A percentile compares a stretch with the other conserved stretches of the same genome.
Evolutionary conservation across 1,140 invertebrate species (phyloP).

Genomic region (Bombus difficillimus): DNA sequence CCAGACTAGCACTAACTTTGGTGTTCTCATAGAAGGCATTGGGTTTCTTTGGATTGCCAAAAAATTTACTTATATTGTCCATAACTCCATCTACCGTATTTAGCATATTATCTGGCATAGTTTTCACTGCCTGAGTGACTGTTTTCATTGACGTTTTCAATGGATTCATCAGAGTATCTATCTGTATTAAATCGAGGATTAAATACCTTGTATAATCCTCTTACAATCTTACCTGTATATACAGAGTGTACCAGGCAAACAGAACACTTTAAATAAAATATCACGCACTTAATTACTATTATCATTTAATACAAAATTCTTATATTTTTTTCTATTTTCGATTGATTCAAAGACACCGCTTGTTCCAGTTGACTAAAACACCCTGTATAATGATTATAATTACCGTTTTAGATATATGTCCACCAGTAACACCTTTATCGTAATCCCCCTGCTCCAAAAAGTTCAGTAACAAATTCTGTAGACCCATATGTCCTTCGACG

Average conservation of each 20-base stretch:
- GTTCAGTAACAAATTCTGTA: constrained; percentile 88
- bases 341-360: background rate
- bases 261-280: background rate
- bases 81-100: constrained; percentile 92
- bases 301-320: background rate
- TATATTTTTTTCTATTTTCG: background rate
- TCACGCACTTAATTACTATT: background rate
- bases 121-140: constrained; percentile 88
- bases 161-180: constrained; percentile 91
- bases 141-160: constrained; percentile 91
- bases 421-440: constrained; percentile 86
- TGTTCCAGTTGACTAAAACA: background rate
- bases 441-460: constrained; percentile 93
- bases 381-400: constrained; percentile 34
- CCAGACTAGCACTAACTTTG: constrained; percentile 86
- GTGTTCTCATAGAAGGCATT: constrained; percentile 81
- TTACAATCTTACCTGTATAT: background rate
- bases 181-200: constrained; percentile 81
- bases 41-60: constrained; percentile 81
- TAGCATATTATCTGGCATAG: constrained; percentile 92
- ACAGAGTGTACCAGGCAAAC: background rate
- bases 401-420: constrained; percentile 85
- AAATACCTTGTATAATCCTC: constrained; percentile 13
- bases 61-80: constrained; percentile 87
- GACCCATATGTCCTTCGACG: constrained; percentile 85